phyloP scores from a whole-genome alignment of 92 coral and sea anemone genomes.

The Bergia sp. region DNA sequence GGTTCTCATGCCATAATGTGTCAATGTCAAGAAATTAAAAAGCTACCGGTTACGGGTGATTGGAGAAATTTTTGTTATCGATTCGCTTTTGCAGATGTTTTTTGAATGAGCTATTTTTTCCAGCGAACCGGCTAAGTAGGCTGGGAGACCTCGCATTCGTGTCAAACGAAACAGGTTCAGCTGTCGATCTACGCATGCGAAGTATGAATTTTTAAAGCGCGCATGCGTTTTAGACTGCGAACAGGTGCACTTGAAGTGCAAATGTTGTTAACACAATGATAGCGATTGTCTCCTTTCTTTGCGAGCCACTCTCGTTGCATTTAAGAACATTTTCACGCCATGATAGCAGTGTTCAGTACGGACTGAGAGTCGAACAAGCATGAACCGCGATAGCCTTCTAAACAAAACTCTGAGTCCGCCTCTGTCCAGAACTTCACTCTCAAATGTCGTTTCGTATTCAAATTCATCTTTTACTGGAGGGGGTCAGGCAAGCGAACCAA shows the following conservation, averaged over 20 bases:
- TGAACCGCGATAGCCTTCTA: constrained; percentile 97
- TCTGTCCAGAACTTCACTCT: constrained; percentile 80
- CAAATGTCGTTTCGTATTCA: constrained; percentile 93
- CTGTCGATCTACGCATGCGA: constrained; percentile 94
- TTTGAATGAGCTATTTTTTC: constrained; percentile 82
- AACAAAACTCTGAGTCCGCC: constrained; percentile 98
- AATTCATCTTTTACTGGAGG: constrained; percentile 92
- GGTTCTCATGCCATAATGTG: constrained; percentile 49
- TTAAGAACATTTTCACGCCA: constrained; percentile 99
- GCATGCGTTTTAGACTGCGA: constrained; percentile 92
- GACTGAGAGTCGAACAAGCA: constrained; percentile 84
- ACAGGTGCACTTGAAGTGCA: constrained; percentile 99
- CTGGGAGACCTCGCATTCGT: constrained; percentile 75
- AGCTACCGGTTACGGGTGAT: constrained; percentile 81
- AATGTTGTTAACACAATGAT: constrained; percentile 99
- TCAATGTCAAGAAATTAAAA: constrained; percentile 54
- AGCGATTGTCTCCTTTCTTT: constrained; percentile 99
- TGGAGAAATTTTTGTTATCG: constrained; percentile 63
- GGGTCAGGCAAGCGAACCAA: constrained; percentile 93
- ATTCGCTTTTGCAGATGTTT: constrained; percentile 79
- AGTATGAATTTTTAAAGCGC: constrained; percentile 77
- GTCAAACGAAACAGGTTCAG: constrained; percentile 92
- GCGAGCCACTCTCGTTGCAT: constrained; percentile 99
- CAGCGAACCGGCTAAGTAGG: constrained; percentile 70
- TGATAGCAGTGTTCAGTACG: constrained; percentile 92